Conservation (phyloP, 2,113 vertebrate species). For the Tupaia chinensis region DNA sequence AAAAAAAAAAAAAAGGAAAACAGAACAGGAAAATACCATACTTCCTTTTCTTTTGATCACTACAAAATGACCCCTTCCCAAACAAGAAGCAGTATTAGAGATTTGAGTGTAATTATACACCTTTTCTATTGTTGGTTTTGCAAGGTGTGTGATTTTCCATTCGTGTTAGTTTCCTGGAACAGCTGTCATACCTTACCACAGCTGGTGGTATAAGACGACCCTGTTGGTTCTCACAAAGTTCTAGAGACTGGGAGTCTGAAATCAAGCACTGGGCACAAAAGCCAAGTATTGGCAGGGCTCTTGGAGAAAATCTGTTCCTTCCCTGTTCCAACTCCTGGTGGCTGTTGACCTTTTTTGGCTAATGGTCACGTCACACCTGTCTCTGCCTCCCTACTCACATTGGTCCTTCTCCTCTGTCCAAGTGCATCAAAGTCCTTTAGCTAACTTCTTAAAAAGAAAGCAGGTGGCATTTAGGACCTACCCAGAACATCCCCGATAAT, state of each 20-base stretch:
- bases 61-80: neutral
- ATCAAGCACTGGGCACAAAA: neutral
- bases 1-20: neutral
- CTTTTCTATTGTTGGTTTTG: neutral
- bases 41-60: neutral
- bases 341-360: neutral
- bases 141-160: neutral
- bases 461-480: neutral
- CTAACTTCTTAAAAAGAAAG: neutral
- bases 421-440: neutral
- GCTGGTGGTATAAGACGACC: neutral
- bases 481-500: neutral
- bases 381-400: neutral
- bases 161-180: neutral
- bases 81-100: neutral
- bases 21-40: neutral
- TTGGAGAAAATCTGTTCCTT: neutral
- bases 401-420: neutral
- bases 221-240: neutral
- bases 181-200: neutral
- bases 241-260: neutral
- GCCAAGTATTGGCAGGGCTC: neutral
- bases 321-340: neutral
- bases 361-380: accelerated
- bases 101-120: neutral